phyloP scores from a whole-genome alignment of 2,113 vertebrate species.

The Bubalus kerabau region DNA sequence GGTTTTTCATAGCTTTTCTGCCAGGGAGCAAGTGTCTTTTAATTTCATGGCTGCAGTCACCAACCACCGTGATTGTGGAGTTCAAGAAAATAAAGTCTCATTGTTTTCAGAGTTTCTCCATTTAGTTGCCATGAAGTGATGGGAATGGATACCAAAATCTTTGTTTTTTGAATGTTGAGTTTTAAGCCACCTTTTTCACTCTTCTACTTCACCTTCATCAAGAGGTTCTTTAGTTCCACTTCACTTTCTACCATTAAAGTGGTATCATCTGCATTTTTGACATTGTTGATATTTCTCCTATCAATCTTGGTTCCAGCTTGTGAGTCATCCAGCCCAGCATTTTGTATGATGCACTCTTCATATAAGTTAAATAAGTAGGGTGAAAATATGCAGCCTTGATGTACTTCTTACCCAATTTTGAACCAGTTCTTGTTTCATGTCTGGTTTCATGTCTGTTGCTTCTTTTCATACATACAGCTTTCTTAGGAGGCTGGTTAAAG shows the following conservation, averaged over 20 bases:
- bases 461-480: neutral
- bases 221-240: neutral
- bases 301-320: neutral
- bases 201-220: neutral
- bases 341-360: neutral
- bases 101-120: neutral
- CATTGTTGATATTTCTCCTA: neutral
- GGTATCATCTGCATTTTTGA: neutral
- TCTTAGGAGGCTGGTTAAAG: neutral
- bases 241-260: neutral
- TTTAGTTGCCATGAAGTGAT: neutral
- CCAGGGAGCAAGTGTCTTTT: neutral
- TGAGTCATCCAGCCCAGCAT: neutral
- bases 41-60: neutral
- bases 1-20: neutral
- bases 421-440: neutral
- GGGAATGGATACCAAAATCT: neutral
- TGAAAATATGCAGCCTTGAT: neutral
- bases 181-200: neutral
- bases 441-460: neutral
- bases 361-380: neutral
- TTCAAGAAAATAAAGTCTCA: neutral
- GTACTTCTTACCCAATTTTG: neutral
- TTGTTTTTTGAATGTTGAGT: neutral
- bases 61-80: neutral